Base-by-base conservation (phyloP, 2,888 invertebrate genomes). In the Drosophila histrio region DNA sequence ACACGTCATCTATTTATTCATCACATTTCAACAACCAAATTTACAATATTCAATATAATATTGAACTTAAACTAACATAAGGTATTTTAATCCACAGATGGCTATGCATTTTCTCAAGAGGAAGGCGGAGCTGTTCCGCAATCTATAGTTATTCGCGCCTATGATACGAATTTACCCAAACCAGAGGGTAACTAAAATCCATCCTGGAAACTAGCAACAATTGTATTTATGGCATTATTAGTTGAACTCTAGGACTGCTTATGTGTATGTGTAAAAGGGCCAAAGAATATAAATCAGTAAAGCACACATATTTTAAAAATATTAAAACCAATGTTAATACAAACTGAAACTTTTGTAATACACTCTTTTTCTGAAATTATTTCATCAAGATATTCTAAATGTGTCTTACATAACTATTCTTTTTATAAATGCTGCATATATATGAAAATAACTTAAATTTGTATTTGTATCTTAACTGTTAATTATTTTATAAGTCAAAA, bases 21-120 rank as follows among this genome's bases (percentile, higher is more conserved):
- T 44, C 52, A 53, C 15, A 28, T 34, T 30, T 30, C 24, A 24
- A 15, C 53, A 7, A 30, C n/a, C 17, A 15, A 11, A 34, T 13
- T 11, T 38, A 8, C 36, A 49, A 39, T 5, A 11, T n/a, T 17
- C 1, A 2, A 6, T 11, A 15, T 24, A n/a, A n/a, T n/a, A n/a
- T 38, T 11, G 6, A 21, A 32, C 6, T 47, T 41, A 6, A 32
- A 39, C 24, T 63, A 8, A 63, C 19, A 30, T 19, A 3, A 2
- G 24, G 26, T 13, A 26, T 39, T 62, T 38, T 15, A 13, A 13
- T 65, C 11, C 67, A 13, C 75, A 98, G 98, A 98, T 95, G 99
- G 99, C 75, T 99, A 96, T 93, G 99, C 99, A 80, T 99, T 99
- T 93, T 99, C 99, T 41, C 99, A 99, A 95, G 99, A 99, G 93